A percentile compares a stretch with the other conserved stretches of the same genome.
Evolutionary conservation across 2,888 invertebrate species (phyloP).

Genomic region (Tipula vernalis): DNA sequence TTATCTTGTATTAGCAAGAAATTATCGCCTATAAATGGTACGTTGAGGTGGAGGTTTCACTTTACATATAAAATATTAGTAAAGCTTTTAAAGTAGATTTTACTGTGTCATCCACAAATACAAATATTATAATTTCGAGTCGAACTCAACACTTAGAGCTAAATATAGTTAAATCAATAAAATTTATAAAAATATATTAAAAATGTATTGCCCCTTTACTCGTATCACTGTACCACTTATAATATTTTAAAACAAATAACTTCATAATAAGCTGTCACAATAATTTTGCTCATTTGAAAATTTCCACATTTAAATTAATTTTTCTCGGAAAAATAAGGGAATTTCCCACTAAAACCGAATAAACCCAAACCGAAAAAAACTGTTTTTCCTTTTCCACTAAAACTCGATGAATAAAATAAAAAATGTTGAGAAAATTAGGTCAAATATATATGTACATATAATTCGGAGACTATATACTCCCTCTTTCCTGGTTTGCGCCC

Average conservation of each 20-base stretch:
- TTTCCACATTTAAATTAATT: not conserved
- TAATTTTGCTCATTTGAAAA: not conserved
- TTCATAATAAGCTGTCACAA: not conserved
- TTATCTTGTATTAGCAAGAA: no score
- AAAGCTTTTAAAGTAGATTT: no score
- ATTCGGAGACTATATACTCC: not conserved
- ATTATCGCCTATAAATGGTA: no score
- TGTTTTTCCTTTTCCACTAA: not conserved
- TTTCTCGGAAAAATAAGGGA: not conserved
- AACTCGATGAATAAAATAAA: not conserved
- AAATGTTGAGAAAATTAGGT: not conserved
- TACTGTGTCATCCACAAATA: no score
- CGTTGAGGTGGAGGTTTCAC: no score
- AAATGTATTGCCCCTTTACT: no score
- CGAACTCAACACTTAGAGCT: no score
- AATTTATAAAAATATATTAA: no score
- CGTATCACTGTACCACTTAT: not conserved
- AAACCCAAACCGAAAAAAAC: not conserved
- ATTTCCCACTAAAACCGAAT: not conserved
- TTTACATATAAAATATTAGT: no score
- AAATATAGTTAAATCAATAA: no score
- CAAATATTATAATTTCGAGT: no score
- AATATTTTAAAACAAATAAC: not conserved
- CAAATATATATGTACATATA: not conserved
- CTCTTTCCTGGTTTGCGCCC: not conserved